These are phyloP conservation scores for Drosophila histrio DNA, from an alignment of 2,888 invertebrate genomes.

Conservation along the genomic window DNA sequence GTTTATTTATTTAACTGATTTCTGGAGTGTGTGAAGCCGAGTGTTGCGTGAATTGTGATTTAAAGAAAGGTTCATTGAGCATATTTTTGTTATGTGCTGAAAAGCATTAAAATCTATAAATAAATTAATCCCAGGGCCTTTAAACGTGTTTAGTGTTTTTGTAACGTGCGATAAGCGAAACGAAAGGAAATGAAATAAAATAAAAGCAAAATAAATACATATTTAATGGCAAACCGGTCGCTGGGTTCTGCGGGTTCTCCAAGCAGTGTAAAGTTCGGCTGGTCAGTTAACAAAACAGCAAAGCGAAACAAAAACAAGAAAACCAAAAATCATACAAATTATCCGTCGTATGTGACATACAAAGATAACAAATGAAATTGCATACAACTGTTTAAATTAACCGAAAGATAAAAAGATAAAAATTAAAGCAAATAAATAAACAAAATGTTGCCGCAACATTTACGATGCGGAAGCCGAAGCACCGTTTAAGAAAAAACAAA, in stretches of 20 bases:
- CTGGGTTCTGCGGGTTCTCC: conserved; percentile 30
- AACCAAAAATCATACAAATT: conserved; percentile 8
- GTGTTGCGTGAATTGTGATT: conserved; percentile 57
- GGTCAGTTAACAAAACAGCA: conserved; percentile 45
- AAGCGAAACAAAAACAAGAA: conserved; percentile 1
- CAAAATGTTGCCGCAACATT: conserved; percentile 60
- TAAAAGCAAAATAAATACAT: conserved; percentile 37
- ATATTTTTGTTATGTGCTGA: conserved; percentile 36
- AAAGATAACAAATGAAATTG: conserved; percentile 63
- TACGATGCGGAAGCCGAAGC: conserved; percentile 59
- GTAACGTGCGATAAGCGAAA: conserved; percentile 41
- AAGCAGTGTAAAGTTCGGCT: conserved; percentile 39
- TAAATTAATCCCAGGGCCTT: conserved; percentile 48
- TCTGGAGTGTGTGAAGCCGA: conserved; percentile 53
- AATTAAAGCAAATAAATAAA: conserved; percentile 51
- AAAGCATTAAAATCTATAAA: conserved; percentile 59
- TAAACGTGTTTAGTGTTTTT: conserved; percentile 50
- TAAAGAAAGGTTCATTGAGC: conserved; percentile 74
- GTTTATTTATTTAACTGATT: conserved; percentile 72
- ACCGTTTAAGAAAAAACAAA: neutral
- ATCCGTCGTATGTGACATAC: conserved; percentile 47
- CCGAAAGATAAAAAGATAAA: conserved; percentile 35
- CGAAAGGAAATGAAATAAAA: conserved; percentile 24
- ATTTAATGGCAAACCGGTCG: conserved; percentile 58
- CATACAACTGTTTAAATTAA: conserved; percentile 53